These are phyloP conservation scores for Micrasema minimum DNA, from an alignment of 1,140 invertebrate species.

Conservation along the genomic window DNA sequence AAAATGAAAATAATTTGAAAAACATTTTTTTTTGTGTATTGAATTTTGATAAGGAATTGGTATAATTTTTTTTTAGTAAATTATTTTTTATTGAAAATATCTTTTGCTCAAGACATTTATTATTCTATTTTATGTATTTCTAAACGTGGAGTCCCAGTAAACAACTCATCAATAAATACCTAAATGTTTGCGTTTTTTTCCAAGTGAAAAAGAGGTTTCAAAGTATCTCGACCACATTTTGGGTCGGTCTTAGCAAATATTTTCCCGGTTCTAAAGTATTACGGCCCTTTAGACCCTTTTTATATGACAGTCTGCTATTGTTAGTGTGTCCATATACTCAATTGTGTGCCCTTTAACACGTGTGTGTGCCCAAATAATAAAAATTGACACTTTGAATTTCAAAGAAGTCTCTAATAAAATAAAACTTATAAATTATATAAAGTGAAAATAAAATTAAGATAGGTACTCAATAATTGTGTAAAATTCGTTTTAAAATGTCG, in stretches of 20 bases:
- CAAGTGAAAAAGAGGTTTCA: conserved; percentile 27
- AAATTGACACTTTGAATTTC: conserved; percentile 14
- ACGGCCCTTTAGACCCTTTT: conserved; percentile 17
- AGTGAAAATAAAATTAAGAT: neutral
- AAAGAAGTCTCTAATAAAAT: too few relatives aligned
- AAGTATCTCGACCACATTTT: conserved; percentile 5
- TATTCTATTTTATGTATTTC: too few relatives aligned
- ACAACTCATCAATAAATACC: neutral
- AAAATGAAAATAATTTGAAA: too few relatives aligned
- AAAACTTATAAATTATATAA: neutral
- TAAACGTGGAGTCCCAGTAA: too few relatives aligned
- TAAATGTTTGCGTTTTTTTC: conserved; percentile 13
- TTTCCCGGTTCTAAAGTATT: conserved; percentile 17
- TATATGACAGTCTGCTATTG: conserved; percentile 22
- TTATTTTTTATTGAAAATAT: too few relatives aligned
- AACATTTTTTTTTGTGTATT: too few relatives aligned
- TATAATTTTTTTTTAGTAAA: too few relatives aligned
- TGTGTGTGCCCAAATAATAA: neutral
- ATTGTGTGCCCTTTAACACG: neutral
- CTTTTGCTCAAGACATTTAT: too few relatives aligned
- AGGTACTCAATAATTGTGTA: neutral
- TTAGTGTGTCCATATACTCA: conserved; percentile 1
- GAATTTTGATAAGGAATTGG: too few relatives aligned
- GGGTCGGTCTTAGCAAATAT: conserved; percentile 10
- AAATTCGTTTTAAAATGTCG: neutral